Base-by-base conservation (phyloP, 2,888 invertebrate species). In the Dryocosmus kuriphilus region DNA sequence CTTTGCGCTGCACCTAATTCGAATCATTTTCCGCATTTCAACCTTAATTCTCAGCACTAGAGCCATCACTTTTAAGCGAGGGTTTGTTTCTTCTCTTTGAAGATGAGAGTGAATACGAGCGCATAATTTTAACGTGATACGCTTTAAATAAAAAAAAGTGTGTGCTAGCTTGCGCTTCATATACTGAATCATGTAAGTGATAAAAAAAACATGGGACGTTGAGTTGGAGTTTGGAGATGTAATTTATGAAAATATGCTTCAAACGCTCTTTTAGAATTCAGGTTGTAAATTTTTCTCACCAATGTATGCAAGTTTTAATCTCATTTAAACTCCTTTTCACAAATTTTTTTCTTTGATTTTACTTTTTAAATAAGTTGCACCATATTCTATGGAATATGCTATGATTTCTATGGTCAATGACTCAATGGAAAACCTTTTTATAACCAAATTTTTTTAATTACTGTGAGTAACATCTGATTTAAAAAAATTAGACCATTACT, bases 121-220 rank as follows among this genome's bases (percentile, higher is more conserved):
- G 16, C 38, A 65, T 41, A 41, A 65, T 65, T 38, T 65, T 65
- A 19, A 71, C 51, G 30, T n/a, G 14, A 65, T 30, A n/a, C 27
- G 30, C 30, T 71, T 27, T 51, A 71, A 71, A 9, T 51, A 22
- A 71, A 51, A 71, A 51, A 9, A 51, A 51, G 1, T n/a, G 22
- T 24, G 24, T 51, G 11, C 11, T 22, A 24, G 22, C 6, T 22
- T 38, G 67, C 67, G 30, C 19, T 71, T 71, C n/a, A 71, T 46
- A 46, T 14, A 38, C 38, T n/a, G n/a, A 46, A 51, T 51, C 46
- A 71, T 71, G 46, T 51, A 11, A 71, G 19, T 32, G 30, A 71
- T 51, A 30, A 22, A 71, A 22, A 71, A 71, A 30, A n/a, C 9
- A 1, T 22, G 3, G 55, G 22, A 57, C 4, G 1, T 16, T 46